A percentile compares a stretch with the other conserved stretches of the same genome.
These are phyloP conservation scores for Drosophila macrospina DNA, from an alignment of 2,888 invertebrate species.

Conservation along the genomic window DNA sequence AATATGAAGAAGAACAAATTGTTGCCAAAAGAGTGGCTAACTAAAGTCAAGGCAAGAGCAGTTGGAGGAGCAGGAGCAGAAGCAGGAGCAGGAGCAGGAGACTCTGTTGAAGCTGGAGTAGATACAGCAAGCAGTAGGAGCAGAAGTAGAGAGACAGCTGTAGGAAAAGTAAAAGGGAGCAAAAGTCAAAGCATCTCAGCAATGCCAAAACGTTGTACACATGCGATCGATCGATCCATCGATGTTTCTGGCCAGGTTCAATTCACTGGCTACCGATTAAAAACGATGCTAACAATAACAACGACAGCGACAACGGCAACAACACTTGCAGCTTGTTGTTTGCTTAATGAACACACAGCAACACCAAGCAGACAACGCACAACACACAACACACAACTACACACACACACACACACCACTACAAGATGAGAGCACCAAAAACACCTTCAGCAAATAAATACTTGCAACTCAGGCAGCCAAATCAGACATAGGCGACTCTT, in stretches of 20 bases:
- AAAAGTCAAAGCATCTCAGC: slow-evolving; percentile 25
- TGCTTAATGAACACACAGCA: slow-evolving; percentile 68
- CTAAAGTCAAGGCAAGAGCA: not conserved
- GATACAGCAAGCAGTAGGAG: too few relatives aligned
- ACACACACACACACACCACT: not conserved
- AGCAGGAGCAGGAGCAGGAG: slow-evolving; percentile 9
- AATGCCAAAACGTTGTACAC: slow-evolving; percentile 46
- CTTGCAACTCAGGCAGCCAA: slow-evolving; percentile 25
- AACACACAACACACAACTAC: slow-evolving; percentile 31
- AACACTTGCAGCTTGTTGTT: slow-evolving; percentile 62
- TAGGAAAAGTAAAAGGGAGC: not conserved
- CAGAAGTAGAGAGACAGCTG: too few relatives aligned
- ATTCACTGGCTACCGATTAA: slow-evolving; percentile 66
- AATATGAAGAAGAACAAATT: slow-evolving; percentile 54
- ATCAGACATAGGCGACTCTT: slow-evolving; percentile 29
- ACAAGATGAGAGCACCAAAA: slow-evolving; percentile 45
- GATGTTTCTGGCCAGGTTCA: slow-evolving; percentile 14
- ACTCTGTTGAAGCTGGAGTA: too few relatives aligned
- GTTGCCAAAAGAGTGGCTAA: slow-evolving; percentile 55
- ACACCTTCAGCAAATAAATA: slow-evolving; percentile 77
- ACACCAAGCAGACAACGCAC: slow-evolving; percentile 39
- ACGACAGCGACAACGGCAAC: slow-evolving; percentile 28
- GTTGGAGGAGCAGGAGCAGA: not conserved
- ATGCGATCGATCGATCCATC: slow-evolving; percentile 6
- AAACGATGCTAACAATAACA: slow-evolving; percentile 52